These are phyloP conservation scores for Chironomus tepperi DNA, from an alignment of 1,140 invertebrate species.

Conservation along the genomic window DNA sequence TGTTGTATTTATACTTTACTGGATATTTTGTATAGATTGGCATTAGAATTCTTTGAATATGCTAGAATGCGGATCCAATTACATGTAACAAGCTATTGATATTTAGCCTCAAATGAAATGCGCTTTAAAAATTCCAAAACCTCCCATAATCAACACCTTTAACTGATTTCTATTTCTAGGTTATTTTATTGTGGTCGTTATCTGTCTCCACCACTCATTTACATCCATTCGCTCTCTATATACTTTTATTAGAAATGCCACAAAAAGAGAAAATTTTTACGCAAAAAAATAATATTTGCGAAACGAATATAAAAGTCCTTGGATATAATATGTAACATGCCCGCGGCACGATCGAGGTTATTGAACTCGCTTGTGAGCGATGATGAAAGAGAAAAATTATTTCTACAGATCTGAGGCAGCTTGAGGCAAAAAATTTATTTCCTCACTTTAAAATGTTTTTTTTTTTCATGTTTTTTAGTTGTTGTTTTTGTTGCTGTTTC, in stretches of 20 bases:
- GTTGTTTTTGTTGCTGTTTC: background rate
- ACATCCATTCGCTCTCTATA: too few relatives aligned
- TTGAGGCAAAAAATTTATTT: constrained; percentile 4
- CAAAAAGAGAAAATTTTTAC: background rate
- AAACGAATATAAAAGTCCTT: background rate
- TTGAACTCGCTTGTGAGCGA: background rate
- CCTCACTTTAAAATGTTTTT: background rate
- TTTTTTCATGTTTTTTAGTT: background rate
- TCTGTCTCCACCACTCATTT: background rate
- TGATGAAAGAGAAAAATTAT: background rate
- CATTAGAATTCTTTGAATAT: too few relatives aligned
- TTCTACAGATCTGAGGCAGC: constrained; percentile 3
- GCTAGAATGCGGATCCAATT: too few relatives aligned
- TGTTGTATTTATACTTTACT: too few relatives aligned
- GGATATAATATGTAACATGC: background rate
- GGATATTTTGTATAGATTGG: too few relatives aligned
- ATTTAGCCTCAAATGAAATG: too few relatives aligned
- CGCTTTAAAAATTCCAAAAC: too few relatives aligned
- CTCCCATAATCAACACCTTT: too few relatives aligned
- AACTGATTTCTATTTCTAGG: too few relatives aligned
- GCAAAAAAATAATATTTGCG: background rate
- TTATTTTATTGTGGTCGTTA: background rate
- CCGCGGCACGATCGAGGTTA: background rate
- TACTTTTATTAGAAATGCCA: too few relatives aligned
- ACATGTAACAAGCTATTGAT: too few relatives aligned